Evolutionary conservation across 1,140 invertebrate genomes (phyloP), one percentile per base, ranked within the genome.

Genomic region (Zaprionus ornatus): DNA sequence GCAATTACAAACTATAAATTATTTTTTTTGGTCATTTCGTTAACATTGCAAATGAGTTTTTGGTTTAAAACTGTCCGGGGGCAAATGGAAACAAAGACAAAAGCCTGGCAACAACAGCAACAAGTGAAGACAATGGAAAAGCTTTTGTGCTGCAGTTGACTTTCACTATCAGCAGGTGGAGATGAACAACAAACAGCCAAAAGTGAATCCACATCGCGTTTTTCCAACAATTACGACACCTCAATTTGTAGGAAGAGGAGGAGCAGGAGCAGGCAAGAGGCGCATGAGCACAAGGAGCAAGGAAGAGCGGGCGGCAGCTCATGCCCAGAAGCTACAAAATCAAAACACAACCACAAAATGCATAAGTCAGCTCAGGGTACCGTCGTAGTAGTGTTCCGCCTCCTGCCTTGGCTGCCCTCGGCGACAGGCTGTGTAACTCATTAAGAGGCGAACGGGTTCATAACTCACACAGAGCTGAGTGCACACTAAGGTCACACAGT

Each of bases 291-390:
- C 13, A 3, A 23, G 27, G 3, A 42, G 15, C 0, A 12, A n/a
- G 37, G 7, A 3, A 12, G 3, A 29, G 32, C 7, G 2, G 12
- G 45, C 12, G 17, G 9, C n/a, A 12, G 50, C 40, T 81, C 48
- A 79, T 88, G 84, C 84, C 84, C 84, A 88, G 84, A 88, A 88
- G 84, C 84, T 69, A 90, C 73, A 79, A 69, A 78, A 88, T 77
- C 56, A 74, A 75, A 72, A 67, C 62, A 79, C 61, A 68, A 29
- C 13, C 62, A 57, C 35, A 56, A 50, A 50, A 50, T 60, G 17
- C 45, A 52, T 74, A 62, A 74, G 40, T 56, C 57, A 56, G 40
- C 17, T 19, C 25, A 59, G 56, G 17, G 21, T 13, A 42, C 15
- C 15, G n/a, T 61, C 5, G 21, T 15, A 37, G 48, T 15, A 3